Percentiles rank a stretch among this genome's conserved stretches.
Conservation (phyloP, 2,888 invertebrate genomes). For the Drosophila rellima region DNA sequence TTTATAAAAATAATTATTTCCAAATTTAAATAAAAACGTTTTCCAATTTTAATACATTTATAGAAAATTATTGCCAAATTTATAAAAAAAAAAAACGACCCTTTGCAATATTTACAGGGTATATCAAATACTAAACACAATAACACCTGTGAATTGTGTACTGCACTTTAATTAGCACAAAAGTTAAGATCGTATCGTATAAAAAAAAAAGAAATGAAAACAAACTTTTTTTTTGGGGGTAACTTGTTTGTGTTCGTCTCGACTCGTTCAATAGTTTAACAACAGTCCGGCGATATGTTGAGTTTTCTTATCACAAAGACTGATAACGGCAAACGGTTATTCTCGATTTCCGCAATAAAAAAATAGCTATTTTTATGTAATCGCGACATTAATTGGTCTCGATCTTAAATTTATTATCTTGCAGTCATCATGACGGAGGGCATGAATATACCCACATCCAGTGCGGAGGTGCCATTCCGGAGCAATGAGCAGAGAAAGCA, state of each 20-base stretch:
- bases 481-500: slow-evolving; percentile 73
- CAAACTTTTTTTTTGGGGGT: slow-evolving; percentile 1
- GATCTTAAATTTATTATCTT: slow-evolving; percentile 11
- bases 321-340: slow-evolving; percentile 28
- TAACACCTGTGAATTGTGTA: slow-evolving; percentile 25
- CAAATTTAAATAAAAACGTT: not conserved
- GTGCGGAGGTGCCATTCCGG: slow-evolving; percentile 79
- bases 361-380: slow-evolving; percentile 26
- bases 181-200: slow-evolving; percentile 33
- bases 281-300: slow-evolving; percentile 8
- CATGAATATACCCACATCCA: slow-evolving; percentile 71
- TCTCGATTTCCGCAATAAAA: slow-evolving; percentile 36
- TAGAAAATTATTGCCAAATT: too few relatives aligned
- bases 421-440: slow-evolving; percentile 74
- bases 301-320: slow-evolving; percentile 17
- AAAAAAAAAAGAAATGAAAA: not conserved
- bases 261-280: slow-evolving; percentile 3
- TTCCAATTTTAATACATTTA: too few relatives aligned
- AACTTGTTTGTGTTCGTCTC: not conserved
- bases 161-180: slow-evolving; percentile 28
- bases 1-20: not conserved
- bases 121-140: not conserved
- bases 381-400: slow-evolving; percentile 17
- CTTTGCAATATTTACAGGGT: not conserved
- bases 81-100: too few relatives aligned